Percentiles rank a stretch among this genome's conserved stretches.
Evolutionary conservation across 2,888 invertebrate species (phyloP).

Genomic region (Drosophila mayaguana): DNA sequence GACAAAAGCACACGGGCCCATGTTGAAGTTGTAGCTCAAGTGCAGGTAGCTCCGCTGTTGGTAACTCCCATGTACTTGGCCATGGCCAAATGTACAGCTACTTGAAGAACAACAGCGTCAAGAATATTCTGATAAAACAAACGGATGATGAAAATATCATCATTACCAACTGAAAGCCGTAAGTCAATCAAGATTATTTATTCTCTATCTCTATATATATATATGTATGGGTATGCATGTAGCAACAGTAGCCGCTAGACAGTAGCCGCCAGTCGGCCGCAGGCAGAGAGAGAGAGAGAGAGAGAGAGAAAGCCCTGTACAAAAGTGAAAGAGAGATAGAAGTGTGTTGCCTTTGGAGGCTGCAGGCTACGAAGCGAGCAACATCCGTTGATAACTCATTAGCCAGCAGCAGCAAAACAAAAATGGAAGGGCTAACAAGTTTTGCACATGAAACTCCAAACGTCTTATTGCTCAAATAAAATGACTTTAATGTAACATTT

Average conservation of each 20-base stretch:
- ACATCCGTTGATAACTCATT: constrained; percentile 63
- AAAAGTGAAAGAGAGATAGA: constrained; percentile 1
- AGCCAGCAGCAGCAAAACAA: constrained; percentile 24
- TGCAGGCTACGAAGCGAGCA: constrained; percentile 39
- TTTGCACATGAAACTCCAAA: constrained; percentile 45
- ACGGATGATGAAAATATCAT: constrained; percentile 76
- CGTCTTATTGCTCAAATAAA: constrained; percentile 20
- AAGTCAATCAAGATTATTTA: constrained; percentile 69
- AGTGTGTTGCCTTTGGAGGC: constrained; percentile 25
- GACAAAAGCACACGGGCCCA: constrained; percentile 57
- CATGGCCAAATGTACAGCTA: constrained; percentile 68
- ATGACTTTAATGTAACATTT: constrained; percentile 32
- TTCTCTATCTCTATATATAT: background rate
- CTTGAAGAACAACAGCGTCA: constrained; percentile 35
- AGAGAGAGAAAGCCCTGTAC: constrained; percentile 4
- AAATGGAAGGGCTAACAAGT: constrained; percentile 10
- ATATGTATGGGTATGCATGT: constrained; percentile 1
- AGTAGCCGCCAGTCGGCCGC: constrained; percentile 27
- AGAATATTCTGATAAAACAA: constrained; percentile 65
- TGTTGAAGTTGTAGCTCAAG: constrained; percentile 47
- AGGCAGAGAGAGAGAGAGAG: constrained; percentile 19
- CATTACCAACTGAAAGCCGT: constrained; percentile 56
- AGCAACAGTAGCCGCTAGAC: constrained; percentile 32
- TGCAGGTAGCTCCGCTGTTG: constrained; percentile 57
- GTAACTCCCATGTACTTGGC: constrained; percentile 27